phyloP scores from a whole-genome alignment of 2,888 invertebrate species.

The Cacoxenus indagator region DNA sequence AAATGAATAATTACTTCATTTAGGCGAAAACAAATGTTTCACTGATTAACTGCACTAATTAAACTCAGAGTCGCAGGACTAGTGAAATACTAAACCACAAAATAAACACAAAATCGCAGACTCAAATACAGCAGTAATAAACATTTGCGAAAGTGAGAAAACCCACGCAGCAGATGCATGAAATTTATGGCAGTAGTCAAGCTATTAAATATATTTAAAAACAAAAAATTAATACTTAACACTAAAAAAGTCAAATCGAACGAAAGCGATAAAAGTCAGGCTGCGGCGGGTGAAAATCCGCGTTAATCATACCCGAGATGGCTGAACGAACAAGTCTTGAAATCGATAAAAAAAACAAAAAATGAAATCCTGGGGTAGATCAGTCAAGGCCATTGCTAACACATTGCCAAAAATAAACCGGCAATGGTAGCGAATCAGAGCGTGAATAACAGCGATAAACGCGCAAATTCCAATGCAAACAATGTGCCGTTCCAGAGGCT shows the following conservation, averaged over 20 bases:
- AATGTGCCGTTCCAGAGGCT: slow-evolving; percentile 33
- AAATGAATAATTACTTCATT: slow-evolving; percentile 5
- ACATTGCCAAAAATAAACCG: background rate
- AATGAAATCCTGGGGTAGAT: background rate
- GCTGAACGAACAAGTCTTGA: background rate
- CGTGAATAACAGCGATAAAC: background rate
- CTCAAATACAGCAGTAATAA: background rate
- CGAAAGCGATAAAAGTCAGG: slow-evolving; percentile 17
- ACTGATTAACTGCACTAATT: slow-evolving; percentile 10
- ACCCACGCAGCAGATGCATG: background rate
- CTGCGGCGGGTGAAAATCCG: slow-evolving; percentile 33
- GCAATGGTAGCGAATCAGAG: background rate
- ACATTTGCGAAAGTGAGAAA: background rate
- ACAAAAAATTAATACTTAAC: background rate
- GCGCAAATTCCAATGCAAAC: slow-evolving; percentile 27
- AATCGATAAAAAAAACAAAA: background rate
- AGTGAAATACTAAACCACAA: background rate
- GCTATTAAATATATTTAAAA: background rate
- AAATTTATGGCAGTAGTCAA: slow-evolving; percentile 4
- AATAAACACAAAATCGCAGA: background rate
- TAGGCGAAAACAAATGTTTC: background rate
- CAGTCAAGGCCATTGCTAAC: slow-evolving; percentile 20
- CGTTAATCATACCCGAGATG: slow-evolving; percentile 35
- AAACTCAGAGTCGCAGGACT: background rate
- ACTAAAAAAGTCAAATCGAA: slow-evolving; percentile 15